phyloP scores from a whole-genome alignment of 2,113 vertebrate genomes.

The Odobenus rosmarus region DNA sequence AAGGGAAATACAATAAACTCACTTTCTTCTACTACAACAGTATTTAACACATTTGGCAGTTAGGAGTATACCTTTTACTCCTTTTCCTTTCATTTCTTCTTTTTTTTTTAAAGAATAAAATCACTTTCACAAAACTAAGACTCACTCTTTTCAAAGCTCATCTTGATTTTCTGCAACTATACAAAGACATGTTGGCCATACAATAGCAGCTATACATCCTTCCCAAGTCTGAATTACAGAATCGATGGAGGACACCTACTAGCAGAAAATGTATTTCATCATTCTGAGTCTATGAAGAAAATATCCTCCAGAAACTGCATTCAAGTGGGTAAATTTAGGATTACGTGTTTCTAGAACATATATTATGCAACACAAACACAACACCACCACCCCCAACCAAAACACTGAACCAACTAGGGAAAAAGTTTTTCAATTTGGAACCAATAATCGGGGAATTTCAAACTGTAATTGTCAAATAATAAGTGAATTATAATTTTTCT shows the following conservation, averaged over 20 bases:
- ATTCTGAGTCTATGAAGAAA: conserved; percentile 48
- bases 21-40: conserved; percentile 66
- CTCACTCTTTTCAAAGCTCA: conserved; percentile 52
- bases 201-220: background rate
- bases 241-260: background rate
- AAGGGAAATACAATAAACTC: conserved; percentile 73
- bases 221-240: background rate
- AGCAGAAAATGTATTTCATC: conserved; percentile 14
- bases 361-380: background rate
- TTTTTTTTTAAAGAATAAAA: conserved; percentile 44
- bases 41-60: conserved; percentile 74
- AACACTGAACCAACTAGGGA: background rate
- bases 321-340: background rate
- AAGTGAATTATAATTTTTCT: background rate
- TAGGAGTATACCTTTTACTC: conserved; percentile 60
- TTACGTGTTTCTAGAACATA: background rate
- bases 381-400: background rate
- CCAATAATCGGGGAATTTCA: background rate
- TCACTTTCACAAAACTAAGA: conserved; percentile 73
- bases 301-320: background rate
- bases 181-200: conserved; percentile 54
- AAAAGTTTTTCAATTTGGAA: background rate
- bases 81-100: conserved; percentile 9
- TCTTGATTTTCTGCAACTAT: conserved; percentile 43
- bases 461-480: background rate